These are phyloP conservation scores for Zeugodacus cucurbitae DNA, from an alignment of 1,140 invertebrate genomes.

Conservation along the genomic window DNA sequence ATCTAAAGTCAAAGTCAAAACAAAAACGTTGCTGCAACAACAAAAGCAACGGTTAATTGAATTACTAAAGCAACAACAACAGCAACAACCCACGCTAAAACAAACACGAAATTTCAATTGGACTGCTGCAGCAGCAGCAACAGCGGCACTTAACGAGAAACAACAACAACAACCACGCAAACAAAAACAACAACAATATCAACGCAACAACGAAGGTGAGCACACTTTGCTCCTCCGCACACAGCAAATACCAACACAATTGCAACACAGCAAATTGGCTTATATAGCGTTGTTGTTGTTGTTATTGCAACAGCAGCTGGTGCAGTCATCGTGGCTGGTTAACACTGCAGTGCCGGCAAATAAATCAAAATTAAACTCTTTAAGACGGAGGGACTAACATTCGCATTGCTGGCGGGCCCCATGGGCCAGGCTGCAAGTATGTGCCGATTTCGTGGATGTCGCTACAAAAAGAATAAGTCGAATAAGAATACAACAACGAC, in stretches of 20 bases:
- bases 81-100: conserved; percentile 39
- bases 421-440: conserved; percentile 75
- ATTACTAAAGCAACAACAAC: conserved; percentile 44
- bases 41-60: not conserved
- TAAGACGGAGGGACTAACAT: conserved; percentile 66
- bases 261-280: not conserved
- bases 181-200: conserved; percentile 50
- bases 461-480: conserved; percentile 73
- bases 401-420: conserved; percentile 68
- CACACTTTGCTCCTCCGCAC: not conserved
- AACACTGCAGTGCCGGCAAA: not conserved
- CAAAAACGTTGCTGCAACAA: conserved; percentile 43
- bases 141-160: not conserved
- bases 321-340: not conserved
- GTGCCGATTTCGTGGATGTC: conserved; percentile 74
- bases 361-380: conserved; percentile 63
- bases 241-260: not conserved
- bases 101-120: conserved; percentile 21
- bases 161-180: conserved; percentile 35
- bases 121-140: conserved; percentile 17
- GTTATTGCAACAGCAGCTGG: not conserved
- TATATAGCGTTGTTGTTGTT: not conserved
- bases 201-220: not conserved
- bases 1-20: conserved; percentile 33
- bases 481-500: conserved; percentile 49